These are phyloP conservation scores for Lasioglossum vierecki DNA, from an alignment of 2,888 invertebrate genomes.

Conservation along the genomic window DNA sequence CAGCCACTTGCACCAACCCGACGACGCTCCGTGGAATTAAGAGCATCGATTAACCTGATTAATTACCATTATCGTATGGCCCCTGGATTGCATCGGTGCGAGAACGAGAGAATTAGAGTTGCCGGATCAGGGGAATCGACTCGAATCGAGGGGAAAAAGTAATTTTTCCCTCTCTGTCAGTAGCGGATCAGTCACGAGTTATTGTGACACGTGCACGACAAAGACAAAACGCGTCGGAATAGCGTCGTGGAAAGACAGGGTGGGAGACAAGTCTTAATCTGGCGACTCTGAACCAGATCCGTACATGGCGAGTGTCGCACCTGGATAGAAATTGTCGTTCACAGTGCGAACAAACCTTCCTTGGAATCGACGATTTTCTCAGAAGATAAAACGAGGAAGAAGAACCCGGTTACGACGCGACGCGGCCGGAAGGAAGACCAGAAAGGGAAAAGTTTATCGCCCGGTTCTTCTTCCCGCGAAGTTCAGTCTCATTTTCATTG, in stretches of 20 bases:
- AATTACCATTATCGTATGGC: constrained; percentile 76
- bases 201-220: too few relatives aligned
- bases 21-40: constrained; percentile 56
- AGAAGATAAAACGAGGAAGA: constrained; percentile 24
- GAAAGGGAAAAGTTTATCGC: constrained; percentile 14
- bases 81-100: constrained; percentile 43
- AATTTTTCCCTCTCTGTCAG: too few relatives aligned
- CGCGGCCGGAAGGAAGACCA: neutral
- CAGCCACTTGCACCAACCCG: constrained; percentile 54
- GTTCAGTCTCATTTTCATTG: neutral
- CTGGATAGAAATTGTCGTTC: constrained; percentile 36
- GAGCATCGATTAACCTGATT: constrained; percentile 76
- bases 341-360: constrained; percentile 27
- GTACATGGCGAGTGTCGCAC: constrained; percentile 34
- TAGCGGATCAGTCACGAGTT: too few relatives aligned
- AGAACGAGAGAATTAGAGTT: constrained; percentile 26
- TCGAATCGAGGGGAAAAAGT: too few relatives aligned
- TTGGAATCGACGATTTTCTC: constrained; percentile 28
- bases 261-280: too few relatives aligned
- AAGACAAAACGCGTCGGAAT: too few relatives aligned
- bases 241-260: too few relatives aligned
- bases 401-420: constrained; percentile 8
- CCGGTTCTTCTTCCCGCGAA: neutral
- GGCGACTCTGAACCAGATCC: neutral
- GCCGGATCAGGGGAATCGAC: too few relatives aligned